These are phyloP conservation scores for Crossocerus cetratus DNA, from an alignment of 2,888 invertebrate genomes.

Conservation along the genomic window DNA sequence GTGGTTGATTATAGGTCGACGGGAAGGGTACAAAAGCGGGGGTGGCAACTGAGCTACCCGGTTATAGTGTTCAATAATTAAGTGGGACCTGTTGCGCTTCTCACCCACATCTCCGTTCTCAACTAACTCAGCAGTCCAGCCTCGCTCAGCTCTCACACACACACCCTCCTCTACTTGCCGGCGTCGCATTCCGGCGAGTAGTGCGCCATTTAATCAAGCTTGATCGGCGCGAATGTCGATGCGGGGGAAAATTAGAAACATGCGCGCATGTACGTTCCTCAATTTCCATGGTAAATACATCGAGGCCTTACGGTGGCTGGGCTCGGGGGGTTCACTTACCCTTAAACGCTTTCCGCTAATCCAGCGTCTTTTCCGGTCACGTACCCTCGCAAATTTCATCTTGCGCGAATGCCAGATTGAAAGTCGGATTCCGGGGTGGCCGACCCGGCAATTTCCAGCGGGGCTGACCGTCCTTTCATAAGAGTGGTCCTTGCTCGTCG, in stretches of 20 bases:
- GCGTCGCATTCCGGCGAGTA: conserved; percentile 6
- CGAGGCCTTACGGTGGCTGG: conserved; percentile 7
- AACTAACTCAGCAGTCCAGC: conserved; percentile 58
- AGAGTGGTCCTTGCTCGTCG: conserved; percentile 15
- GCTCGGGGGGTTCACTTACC: conserved; percentile 31
- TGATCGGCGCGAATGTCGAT: not conserved
- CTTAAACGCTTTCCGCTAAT: conserved; percentile 46
- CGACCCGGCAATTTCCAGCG: conserved; percentile 19
- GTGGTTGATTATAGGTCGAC: conserved; percentile 64
- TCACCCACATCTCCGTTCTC: conserved; percentile 61
- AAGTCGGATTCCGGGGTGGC: conserved; percentile 8
- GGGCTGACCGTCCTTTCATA: conserved; percentile 40
- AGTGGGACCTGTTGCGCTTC: conserved; percentile 76
- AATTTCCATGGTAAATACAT: conserved; percentile 36
- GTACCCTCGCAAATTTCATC: conserved; percentile 16
- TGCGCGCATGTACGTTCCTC: conserved; percentile 7
- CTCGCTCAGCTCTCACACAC: conserved; percentile 34
- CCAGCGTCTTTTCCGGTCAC: conserved; percentile 19
- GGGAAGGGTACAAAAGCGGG: conserved; percentile 57
- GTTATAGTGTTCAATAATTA: conserved; percentile 75
- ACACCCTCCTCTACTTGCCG: conserved; percentile 15
- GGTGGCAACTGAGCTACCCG: conserved; percentile 53
- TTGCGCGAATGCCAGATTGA: conserved; percentile 41
- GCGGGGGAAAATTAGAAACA: too few species aligned
- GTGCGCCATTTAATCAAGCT: conserved; percentile 58